Percentiles rank a stretch among this genome's conserved stretches.
phyloP scores from a whole-genome alignment of 2,113 vertebrate species.

The Silurus glanis region DNA sequence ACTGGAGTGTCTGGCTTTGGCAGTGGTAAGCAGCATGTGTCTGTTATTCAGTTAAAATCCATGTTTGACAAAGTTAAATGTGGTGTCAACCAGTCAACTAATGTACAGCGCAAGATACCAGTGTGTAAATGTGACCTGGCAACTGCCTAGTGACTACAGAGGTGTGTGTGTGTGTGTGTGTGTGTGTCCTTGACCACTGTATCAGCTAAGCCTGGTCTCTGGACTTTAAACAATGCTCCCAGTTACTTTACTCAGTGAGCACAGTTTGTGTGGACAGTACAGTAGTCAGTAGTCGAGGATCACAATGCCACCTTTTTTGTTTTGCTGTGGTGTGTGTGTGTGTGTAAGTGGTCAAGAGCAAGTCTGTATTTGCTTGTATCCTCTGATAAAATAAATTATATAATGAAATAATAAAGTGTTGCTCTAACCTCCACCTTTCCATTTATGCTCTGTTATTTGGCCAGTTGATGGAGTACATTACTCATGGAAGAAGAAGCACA shows the following conservation, averaged over 20 bases:
- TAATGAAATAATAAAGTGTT: constrained; percentile 43
- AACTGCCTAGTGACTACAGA: neutral
- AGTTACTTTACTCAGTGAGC: constrained; percentile 50
- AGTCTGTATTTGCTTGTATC: constrained; percentile 23
- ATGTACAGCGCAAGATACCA: constrained; percentile 2
- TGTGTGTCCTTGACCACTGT: constrained; percentile 31
- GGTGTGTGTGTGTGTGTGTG: neutral
- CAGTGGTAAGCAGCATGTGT: neutral
- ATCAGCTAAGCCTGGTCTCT: constrained; percentile 25
- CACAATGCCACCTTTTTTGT: neutral
- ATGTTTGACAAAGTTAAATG: neutral
- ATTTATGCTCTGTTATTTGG: constrained; percentile 51
- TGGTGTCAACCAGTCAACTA: neutral
- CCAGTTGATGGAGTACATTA: constrained; percentile 65
- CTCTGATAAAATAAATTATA: constrained; percentile 46
- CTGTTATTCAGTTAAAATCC: neutral
- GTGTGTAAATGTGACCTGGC: neutral
- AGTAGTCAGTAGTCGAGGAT: neutral
- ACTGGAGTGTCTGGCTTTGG: neutral
- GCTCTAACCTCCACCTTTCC: constrained; percentile 57
- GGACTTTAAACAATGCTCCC: constrained; percentile 36
- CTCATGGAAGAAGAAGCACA: constrained; percentile 58
- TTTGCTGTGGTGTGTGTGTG: neutral
- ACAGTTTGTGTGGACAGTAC: constrained; percentile 4
- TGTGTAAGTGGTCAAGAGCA: neutral